A percentile compares a stretch with the other conserved stretches of the same genome.
These are phyloP conservation scores for Eupithecia centaureata DNA, from an alignment of 2,888 invertebrate species.

Conservation along the genomic window DNA sequence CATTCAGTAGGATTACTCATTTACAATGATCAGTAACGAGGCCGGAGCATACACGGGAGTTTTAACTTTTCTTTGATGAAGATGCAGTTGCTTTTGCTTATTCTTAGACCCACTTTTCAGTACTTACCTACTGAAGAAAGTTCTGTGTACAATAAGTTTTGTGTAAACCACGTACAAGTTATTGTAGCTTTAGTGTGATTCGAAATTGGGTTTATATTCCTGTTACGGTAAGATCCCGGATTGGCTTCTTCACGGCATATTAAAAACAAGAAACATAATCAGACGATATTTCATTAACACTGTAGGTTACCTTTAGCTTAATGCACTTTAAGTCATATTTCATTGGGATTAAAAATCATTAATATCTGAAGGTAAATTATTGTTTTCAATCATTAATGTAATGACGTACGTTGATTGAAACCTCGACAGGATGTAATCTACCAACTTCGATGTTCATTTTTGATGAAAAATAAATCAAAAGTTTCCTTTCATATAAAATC, in stretches of 20 bases:
- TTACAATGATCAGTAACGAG: slow-evolving; percentile 4
- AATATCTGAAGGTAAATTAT: slow-evolving; percentile 7
- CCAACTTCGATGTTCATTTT: slow-evolving; percentile 9
- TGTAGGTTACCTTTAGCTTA: slow-evolving; percentile 4
- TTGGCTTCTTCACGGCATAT: neutral
- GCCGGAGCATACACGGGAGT: neutral
- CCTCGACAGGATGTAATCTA: slow-evolving; percentile 17
- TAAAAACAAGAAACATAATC: slow-evolving; percentile 17
- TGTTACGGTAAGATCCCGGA: neutral
- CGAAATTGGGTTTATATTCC: neutral
- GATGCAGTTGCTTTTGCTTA: neutral
- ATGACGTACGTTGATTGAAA: slow-evolving; percentile 29
- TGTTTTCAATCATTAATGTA: slow-evolving; percentile 22
- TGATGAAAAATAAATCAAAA: neutral
- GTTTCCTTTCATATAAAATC: neutral
- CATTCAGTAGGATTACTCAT: slow-evolving; percentile 3
- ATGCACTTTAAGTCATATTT: slow-evolving; percentile 21
- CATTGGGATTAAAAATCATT: slow-evolving; percentile 9
- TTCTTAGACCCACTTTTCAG: neutral
- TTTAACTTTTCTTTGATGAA: neutral
- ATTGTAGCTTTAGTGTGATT: neutral
- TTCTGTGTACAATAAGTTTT: neutral
- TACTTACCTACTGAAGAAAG: neutral
- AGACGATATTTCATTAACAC: slow-evolving; percentile 27
- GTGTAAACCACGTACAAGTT: neutral